phyloP scores from a whole-genome alignment of 2,888 invertebrate species.

The Microctonus hyperodae region DNA sequence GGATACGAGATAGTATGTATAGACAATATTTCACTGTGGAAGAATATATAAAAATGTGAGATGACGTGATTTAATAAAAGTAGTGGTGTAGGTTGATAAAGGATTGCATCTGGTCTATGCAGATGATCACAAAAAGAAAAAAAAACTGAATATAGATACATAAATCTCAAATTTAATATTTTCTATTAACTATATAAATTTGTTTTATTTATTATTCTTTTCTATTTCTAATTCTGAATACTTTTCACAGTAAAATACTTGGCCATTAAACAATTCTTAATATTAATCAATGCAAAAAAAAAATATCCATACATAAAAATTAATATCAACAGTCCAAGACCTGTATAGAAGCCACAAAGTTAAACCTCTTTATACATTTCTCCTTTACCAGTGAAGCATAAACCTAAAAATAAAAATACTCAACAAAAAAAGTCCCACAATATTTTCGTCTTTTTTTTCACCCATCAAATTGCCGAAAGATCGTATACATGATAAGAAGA shows the following conservation, averaged over 20 bases:
- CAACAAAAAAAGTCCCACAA: background rate
- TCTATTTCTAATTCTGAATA: too few relatives aligned
- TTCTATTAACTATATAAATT: too few relatives aligned
- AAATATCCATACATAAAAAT: too few relatives aligned
- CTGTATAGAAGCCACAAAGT: too few relatives aligned
- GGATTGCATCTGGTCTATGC: constrained; percentile 48
- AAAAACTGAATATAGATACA: constrained; percentile 58
- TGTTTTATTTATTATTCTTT: too few relatives aligned
- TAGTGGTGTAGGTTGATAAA: constrained; percentile 14
- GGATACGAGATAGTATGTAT: background rate
- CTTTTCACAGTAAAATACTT: too few relatives aligned
- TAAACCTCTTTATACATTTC: too few relatives aligned
- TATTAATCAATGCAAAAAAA: too few relatives aligned
- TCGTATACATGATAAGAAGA: background rate
- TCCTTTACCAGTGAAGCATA: too few relatives aligned
- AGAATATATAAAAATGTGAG: background rate
- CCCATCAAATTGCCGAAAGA: background rate
- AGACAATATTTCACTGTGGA: constrained; percentile 7
- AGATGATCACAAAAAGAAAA: constrained; percentile 60
- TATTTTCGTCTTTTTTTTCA: background rate
- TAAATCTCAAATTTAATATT: background rate
- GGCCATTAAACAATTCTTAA: too few relatives aligned
- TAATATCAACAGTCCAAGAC: too few relatives aligned
- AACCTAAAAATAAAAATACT: constrained; percentile 14
- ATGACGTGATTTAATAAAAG: background rate